Base-by-base conservation (phyloP, 2,888 invertebrate genomes). In the Himalopsyche tibetana region DNA sequence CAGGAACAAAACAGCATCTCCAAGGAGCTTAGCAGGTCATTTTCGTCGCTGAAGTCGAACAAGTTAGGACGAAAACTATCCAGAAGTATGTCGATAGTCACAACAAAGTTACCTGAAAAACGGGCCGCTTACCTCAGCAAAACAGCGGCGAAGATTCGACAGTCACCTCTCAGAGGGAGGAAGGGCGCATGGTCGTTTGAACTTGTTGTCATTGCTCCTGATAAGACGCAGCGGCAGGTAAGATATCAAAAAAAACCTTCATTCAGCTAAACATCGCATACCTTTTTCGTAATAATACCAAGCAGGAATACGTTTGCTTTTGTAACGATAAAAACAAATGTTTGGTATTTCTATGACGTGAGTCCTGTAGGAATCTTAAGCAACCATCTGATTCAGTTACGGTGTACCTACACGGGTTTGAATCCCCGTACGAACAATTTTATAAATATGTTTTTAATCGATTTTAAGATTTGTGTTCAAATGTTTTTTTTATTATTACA, bases 191-290 rank as follows among this genome's bases (percentile, higher is more conserved):
- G 94, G 89, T 91, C 93, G 81, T 93, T 95, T 89, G 95, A 95
- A 89, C 93, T 95, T 86, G 94, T 94, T 17, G 93, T 95, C 87
- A 95, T 95, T 89, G 94, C 94, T 69, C 95, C 95, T 55, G 95
- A 95, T 90, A 95, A 95, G 91, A 93, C 94, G 12, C 95, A 95
- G 90, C 94, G 93, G 91, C 94, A 94, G 93, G 95, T 95, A 91
- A 92, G 91, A 90, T 51, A 15, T 12, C 0, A 51, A 51, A 15
- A 51, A 0, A 15, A 15, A 51, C 12, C 5, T 15, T 51, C 51
- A 51, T 5, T 51, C 51, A 51, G 4, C 15, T 15, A 3, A 15
- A 9, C 51, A 15, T 51, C 51, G 51, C 51, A 51, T 5, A 51
- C 12, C 51, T 51, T 51, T 51, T 12, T 51, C 51, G 15, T 51